Percentiles rank a stretch among this genome's conserved stretches.
Evolutionary conservation across 2,113 vertebrate genomes (phyloP).

Genomic region (Sapayoa aenigma): DNA sequence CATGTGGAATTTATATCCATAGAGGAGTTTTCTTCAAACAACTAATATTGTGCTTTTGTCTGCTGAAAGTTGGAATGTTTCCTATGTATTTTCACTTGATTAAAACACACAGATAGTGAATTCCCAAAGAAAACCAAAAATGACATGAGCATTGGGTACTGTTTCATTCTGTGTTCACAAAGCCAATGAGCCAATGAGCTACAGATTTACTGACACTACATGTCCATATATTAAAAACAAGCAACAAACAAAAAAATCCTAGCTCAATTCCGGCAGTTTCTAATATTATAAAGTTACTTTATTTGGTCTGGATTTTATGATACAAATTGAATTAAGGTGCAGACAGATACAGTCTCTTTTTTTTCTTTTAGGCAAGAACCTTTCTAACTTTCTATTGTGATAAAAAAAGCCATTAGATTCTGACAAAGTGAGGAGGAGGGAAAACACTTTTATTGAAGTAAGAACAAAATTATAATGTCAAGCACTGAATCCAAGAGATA

Average conservation of each 20-base stretch:
- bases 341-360: conserved; percentile 74
- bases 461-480: conserved; percentile 92
- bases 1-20: conserved; percentile 18
- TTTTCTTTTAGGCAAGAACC: conserved; percentile 69
- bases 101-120: conserved; percentile 13
- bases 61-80: background rate
- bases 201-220: background rate
- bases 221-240: background rate
- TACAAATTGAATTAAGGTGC: conserved; percentile 75
- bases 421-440: conserved; percentile 82
- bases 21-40: conserved; percentile 16
- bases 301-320: conserved; percentile 67
- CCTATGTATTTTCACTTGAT: conserved; percentile 42
- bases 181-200: background rate
- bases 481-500: conserved; percentile 87
- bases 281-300: conserved; percentile 67
- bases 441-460: conserved; percentile 97
- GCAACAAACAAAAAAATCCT: background rate
- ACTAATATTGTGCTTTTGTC: conserved; percentile 7
- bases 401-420: conserved; percentile 92
- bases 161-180: background rate
- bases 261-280: background rate
- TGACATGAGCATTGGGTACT: background rate
- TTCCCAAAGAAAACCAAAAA: conserved; percentile 4
- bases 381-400: conserved; percentile 85